Evolutionary conservation across 1,140 invertebrate genomes (phyloP).

Genomic region (Stegodyphus mimosarum): DNA sequence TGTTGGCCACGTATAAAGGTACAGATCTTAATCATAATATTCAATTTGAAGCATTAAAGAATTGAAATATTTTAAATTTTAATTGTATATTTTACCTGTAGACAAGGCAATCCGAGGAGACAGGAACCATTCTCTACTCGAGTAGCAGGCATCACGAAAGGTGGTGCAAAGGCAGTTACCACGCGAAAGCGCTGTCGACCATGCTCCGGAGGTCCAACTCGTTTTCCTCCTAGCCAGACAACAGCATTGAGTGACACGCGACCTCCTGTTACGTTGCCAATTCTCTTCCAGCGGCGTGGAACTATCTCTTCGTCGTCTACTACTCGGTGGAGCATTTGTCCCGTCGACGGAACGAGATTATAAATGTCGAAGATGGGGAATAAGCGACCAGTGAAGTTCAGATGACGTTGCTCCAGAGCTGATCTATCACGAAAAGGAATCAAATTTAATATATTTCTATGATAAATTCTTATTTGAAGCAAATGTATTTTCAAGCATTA

Average conservation of each 20-base stretch:
- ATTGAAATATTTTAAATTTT: not conserved
- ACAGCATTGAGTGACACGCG: constrained; percentile 84
- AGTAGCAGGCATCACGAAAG: constrained; percentile 83
- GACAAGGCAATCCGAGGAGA: constrained; percentile 76
- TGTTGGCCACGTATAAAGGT: too few relatives aligned
- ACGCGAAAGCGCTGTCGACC: constrained; percentile 68
- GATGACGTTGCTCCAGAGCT: not conserved
- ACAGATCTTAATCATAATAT: too few relatives aligned
- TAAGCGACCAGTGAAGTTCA: not conserved
- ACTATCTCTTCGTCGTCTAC: constrained; percentile 14
- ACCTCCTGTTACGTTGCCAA: constrained; percentile 79
- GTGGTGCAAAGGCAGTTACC: constrained; percentile 85
- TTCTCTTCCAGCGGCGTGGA: constrained; percentile 75
- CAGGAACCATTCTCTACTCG: constrained; percentile 68
- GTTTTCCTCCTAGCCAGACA: constrained; percentile 83
- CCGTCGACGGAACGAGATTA: constrained; percentile 58
- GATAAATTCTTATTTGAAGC: too few relatives aligned
- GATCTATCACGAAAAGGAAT: constrained; percentile 2
- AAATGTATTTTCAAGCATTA: too few relatives aligned
- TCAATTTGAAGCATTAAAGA: too few relatives aligned
- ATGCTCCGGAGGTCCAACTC: constrained; percentile 65
- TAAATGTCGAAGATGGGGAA: constrained; percentile 63
- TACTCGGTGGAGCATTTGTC: not conserved
- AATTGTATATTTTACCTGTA: constrained; percentile 71
- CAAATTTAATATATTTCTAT: not conserved